Conservation (phyloP, 92 coral and sea anemone genomes). For the Parazoanthus swiftii region DNA sequence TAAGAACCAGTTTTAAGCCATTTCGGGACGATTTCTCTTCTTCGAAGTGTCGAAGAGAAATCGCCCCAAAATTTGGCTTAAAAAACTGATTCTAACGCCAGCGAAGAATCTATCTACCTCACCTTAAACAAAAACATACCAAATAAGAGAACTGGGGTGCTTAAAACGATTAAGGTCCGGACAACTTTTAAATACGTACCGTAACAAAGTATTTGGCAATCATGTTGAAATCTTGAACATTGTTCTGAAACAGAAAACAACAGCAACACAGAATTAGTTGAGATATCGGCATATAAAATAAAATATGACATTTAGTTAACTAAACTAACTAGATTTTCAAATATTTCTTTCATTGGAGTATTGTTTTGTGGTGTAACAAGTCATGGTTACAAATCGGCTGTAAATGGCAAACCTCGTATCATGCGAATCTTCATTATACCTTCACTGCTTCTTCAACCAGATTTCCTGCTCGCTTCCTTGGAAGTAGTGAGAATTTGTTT, state of each 20-base stretch:
- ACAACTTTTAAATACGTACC: slow-evolving; percentile 44
- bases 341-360: too few species aligned
- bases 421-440: slow-evolving; percentile 49
- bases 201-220: slow-evolving; percentile 57
- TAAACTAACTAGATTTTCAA: too few species aligned
- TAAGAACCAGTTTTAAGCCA: too few species aligned
- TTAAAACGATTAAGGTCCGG: not conserved
- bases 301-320: not conserved
- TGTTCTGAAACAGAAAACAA: slow-evolving; percentile 43
- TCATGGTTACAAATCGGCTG: too few species aligned
- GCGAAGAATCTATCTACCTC: too few species aligned
- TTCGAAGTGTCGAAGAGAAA: too few species aligned
- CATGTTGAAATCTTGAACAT: slow-evolving; percentile 37
- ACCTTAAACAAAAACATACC: not conserved
- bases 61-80: too few species aligned
- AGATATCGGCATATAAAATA: too few species aligned
- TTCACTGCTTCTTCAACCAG: slow-evolving; percentile 75
- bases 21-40: too few species aligned
- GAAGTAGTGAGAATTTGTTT: slow-evolving; percentile 66
- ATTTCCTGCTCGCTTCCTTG: slow-evolving; percentile 54
- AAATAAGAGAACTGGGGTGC: too few species aligned
- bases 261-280: not conserved
- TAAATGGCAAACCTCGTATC: not conserved
- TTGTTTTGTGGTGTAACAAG: too few species aligned
- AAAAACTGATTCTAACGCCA: too few species aligned